These are phyloP conservation scores for Lepilemur ruficaudatus DNA, from an alignment of 2,797 vertebrate genomes.

Conservation along the genomic window DNA sequence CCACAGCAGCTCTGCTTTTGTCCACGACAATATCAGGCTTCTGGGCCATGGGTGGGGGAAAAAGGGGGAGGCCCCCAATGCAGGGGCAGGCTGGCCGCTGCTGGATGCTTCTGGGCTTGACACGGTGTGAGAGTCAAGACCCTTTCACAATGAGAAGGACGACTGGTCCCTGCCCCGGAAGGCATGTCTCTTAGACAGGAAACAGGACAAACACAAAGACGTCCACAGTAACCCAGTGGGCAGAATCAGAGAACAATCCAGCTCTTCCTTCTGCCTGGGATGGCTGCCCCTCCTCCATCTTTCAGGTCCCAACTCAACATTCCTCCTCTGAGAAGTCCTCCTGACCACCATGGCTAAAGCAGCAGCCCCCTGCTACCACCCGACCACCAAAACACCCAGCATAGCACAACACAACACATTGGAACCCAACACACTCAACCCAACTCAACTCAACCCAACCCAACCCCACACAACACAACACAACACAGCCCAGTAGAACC, in stretches of 20 bases:
- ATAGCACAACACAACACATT: not conserved
- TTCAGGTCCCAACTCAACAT: not conserved
- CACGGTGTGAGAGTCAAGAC: not conserved
- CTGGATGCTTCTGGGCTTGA: not conserved
- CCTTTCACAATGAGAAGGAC: not conserved
- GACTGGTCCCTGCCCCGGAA: not conserved
- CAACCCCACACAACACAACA: not conserved
- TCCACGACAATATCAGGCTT: not conserved
- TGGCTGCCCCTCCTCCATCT: not conserved
- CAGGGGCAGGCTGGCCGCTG: not conserved
- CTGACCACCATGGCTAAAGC: not conserved
- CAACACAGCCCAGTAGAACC: not conserved
- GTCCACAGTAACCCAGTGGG: not conserved
- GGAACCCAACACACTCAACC: not conserved
- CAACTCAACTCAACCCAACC: not conserved
- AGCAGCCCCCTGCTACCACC: not conserved
- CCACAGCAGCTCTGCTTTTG: not conserved
- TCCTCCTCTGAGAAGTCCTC: not conserved
- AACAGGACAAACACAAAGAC: not conserved
- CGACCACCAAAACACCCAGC: not conserved
- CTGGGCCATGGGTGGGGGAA: not conserved
- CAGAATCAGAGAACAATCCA: not conserved
- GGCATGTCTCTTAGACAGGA: not conserved
- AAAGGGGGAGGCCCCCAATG: rapidly evolving
- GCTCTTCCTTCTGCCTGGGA: not conserved